Evolutionary conservation across 2,888 invertebrate genomes (phyloP).

Genomic region (Empis stercorea): DNA sequence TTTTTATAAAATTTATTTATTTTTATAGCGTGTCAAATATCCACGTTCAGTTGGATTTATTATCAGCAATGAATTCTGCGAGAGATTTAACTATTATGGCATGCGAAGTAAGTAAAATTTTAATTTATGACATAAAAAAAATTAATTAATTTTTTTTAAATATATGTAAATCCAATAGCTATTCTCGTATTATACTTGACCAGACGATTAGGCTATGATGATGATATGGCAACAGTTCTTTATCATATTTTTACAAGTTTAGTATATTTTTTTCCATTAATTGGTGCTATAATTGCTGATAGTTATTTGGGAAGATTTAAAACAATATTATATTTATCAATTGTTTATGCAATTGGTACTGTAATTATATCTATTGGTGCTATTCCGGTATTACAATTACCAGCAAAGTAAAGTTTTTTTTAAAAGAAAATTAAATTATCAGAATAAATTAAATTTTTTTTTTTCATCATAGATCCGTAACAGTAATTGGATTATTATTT

Average conservation of each 20-base stretch:
- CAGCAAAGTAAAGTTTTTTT: slow-evolving; percentile 36
- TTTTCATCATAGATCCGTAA: slow-evolving; percentile 40
- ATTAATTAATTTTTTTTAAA: background rate
- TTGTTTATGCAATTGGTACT: slow-evolving; percentile 78
- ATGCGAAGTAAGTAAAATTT: slow-evolving; percentile 70
- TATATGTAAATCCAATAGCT: slow-evolving; percentile 59
- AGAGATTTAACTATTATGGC: slow-evolving; percentile 94
- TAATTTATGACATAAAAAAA: background rate
- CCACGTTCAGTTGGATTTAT: slow-evolving; percentile 88
- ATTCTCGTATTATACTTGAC: slow-evolving; percentile 80
- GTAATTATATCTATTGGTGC: slow-evolving; percentile 59
- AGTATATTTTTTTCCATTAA: slow-evolving; percentile 47
- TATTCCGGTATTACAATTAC: slow-evolving; percentile 47
- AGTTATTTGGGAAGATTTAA: slow-evolving; percentile 81
- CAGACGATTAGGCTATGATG: slow-evolving; percentile 57
- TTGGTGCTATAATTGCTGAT: slow-evolving; percentile 91
- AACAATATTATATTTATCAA: slow-evolving; percentile 70
- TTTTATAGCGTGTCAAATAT: slow-evolving; percentile 42
- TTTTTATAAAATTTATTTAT: background rate
- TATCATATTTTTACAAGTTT: slow-evolving; percentile 84
- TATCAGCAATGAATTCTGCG: slow-evolving; percentile 94
- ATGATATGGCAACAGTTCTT: slow-evolving; percentile 66
- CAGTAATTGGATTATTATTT: slow-evolving; percentile 53
- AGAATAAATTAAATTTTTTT: background rate
- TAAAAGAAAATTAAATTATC: background rate